Conservation (phyloP, 2,888 invertebrate species). For the Heteromyza rotundicornis region DNA sequence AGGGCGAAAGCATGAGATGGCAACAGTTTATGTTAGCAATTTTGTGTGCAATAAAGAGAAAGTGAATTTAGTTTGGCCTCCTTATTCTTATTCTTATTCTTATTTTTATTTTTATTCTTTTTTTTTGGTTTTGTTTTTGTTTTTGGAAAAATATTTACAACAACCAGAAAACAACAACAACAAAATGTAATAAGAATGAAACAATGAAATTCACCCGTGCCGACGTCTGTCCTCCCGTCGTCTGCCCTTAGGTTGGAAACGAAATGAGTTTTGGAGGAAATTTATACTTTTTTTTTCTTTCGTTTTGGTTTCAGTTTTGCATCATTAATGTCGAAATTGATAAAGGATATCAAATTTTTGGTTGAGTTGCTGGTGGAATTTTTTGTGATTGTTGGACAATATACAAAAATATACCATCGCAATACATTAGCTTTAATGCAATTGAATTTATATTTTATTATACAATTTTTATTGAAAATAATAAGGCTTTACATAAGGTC, state of each 20-base stretch:
- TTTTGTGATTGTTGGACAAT: too few species aligned
- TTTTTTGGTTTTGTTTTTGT: background rate
- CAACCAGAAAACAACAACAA: background rate
- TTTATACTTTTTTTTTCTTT: too few species aligned
- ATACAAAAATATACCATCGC: too few species aligned
- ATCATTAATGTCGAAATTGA: too few species aligned
- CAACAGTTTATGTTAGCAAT: conserved; percentile 7
- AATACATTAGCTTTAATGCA: too few species aligned
- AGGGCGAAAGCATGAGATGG: background rate
- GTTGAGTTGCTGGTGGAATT: background rate
- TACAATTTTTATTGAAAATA: too few species aligned
- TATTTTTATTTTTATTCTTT: too few species aligned
- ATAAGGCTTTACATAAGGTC: too few species aligned
- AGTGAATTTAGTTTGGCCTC: conserved; percentile 11
- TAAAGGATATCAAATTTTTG: background rate
- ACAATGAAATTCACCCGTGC: background rate
- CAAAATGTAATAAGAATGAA: background rate
- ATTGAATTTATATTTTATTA: too few species aligned
- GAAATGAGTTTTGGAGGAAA: too few species aligned
- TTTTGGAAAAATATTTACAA: background rate
- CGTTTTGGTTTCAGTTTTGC: too few species aligned
- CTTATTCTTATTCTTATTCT: background rate
- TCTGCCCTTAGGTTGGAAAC: too few species aligned
- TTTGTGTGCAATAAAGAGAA: conserved; percentile 15
- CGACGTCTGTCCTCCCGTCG: background rate